These are phyloP conservation scores for Clarias laeviceps DNA, from an alignment of 2,797 vertebrate genomes.

Conservation along the genomic window DNA sequence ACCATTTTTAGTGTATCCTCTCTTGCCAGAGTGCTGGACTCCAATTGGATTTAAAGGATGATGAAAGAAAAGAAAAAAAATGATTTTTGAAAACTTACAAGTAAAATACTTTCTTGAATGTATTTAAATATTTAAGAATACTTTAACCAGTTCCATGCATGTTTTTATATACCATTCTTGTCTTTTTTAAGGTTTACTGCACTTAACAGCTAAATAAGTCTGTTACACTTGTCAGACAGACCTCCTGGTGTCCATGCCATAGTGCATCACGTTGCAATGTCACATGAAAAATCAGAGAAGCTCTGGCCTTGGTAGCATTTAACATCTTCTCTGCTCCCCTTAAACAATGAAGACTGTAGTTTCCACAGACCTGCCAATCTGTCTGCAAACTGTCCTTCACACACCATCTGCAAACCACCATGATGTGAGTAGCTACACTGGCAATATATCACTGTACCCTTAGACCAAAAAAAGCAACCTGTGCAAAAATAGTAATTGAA, in stretches of 20 bases:
- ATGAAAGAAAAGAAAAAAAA: not conserved
- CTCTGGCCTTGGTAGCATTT: not conserved
- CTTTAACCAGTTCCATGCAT: not conserved
- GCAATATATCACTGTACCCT: not conserved
- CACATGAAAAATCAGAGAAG: not conserved
- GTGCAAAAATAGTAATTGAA: not conserved
- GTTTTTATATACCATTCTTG: not conserved
- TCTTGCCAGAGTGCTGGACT: not conserved
- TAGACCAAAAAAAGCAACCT: not conserved
- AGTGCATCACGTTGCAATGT: not conserved
- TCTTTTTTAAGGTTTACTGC: not conserved
- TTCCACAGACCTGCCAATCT: not conserved
- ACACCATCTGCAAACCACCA: constrained; percentile 1
- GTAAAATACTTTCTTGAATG: not conserved
- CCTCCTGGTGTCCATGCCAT: not conserved
- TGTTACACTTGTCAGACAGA: not conserved
- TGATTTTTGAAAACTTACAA: not conserved
- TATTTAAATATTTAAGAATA: not conserved
- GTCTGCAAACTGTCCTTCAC: constrained; percentile 1
- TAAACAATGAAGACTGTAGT: not conserved
- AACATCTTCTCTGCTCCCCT: not conserved
- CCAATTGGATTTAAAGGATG: not conserved
- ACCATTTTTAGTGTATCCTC: not conserved
- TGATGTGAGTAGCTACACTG: not conserved
- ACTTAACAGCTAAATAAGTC: constrained; percentile 20